Percentiles rank a stretch among this genome's conserved stretches.
phyloP scores from a whole-genome alignment of 2,113 vertebrate genomes.

The Colius striatus region DNA sequence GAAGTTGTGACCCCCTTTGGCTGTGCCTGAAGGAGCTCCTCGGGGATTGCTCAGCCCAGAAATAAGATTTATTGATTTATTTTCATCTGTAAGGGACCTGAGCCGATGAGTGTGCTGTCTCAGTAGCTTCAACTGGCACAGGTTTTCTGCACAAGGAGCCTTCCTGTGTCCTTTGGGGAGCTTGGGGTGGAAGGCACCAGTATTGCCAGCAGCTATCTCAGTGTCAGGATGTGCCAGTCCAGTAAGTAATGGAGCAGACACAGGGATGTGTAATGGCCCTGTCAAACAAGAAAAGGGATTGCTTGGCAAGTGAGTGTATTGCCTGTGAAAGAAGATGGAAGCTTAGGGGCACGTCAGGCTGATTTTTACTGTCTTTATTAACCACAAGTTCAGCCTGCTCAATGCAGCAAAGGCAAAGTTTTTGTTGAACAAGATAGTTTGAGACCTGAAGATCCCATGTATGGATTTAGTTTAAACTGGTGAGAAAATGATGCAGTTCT shows the following conservation, averaged over 20 bases:
- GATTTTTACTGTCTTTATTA: background rate
- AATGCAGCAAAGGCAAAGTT: background rate
- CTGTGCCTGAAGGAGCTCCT: background rate
- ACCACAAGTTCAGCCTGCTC: background rate
- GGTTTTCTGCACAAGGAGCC: background rate
- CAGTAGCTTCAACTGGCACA: background rate
- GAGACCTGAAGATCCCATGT: background rate
- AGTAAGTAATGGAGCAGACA: background rate
- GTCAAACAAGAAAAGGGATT: background rate
- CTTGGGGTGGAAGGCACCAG: accelerated
- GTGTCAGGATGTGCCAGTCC: background rate
- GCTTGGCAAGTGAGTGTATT: background rate
- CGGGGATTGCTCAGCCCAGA: background rate
- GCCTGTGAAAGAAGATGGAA: background rate
- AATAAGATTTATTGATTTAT: background rate
- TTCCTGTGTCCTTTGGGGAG: background rate
- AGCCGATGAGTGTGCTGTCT: background rate
- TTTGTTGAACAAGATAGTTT: background rate
- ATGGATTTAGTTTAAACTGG: background rate
- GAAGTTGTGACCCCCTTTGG: background rate
- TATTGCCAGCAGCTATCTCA: background rate
- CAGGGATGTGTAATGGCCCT: background rate
- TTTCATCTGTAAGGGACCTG: background rate
- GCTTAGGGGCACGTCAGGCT: background rate
- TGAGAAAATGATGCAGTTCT: background rate